These are phyloP conservation scores for Onchidella celtica DNA, from an alignment of 2,888 invertebrate genomes.

Conservation along the genomic window DNA sequence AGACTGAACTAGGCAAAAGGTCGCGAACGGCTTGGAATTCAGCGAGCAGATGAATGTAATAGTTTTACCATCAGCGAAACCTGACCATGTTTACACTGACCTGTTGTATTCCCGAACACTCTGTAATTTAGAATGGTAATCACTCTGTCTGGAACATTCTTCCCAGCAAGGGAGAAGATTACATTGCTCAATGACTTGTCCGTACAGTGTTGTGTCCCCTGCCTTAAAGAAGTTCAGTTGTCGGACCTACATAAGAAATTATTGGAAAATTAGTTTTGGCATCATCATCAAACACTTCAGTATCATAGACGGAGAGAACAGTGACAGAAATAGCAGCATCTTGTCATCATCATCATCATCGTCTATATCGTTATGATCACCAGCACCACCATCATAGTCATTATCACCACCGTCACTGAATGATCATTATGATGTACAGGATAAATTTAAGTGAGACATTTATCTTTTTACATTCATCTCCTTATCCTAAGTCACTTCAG, in stretches of 20 bases:
- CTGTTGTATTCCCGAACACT: conserved; percentile 76
- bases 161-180: conserved; percentile 11
- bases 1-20: too few species aligned
- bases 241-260: background rate
- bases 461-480: too few species aligned
- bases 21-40: too few species aligned
- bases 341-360: too few species aligned
- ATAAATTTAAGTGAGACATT: too few species aligned
- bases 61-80: background rate
- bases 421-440: too few species aligned
- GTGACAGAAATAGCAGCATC: background rate
- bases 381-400: too few species aligned
- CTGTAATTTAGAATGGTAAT: conserved; percentile 26
- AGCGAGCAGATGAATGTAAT: background rate
- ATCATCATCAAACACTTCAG: background rate
- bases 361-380: too few species aligned
- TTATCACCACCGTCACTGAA: too few species aligned
- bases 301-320: background rate
- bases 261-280: background rate
- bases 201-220: background rate
- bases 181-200: background rate
- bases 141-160: conserved; percentile 18
- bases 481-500: too few species aligned
- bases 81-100: conserved; percentile 56
- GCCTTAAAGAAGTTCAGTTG: conserved; percentile 5